A percentile compares a stretch with the other conserved stretches of the same genome.
Conservation (phyloP, 2,797 vertebrate species). For the Stomatorhinus walkeri region DNA sequence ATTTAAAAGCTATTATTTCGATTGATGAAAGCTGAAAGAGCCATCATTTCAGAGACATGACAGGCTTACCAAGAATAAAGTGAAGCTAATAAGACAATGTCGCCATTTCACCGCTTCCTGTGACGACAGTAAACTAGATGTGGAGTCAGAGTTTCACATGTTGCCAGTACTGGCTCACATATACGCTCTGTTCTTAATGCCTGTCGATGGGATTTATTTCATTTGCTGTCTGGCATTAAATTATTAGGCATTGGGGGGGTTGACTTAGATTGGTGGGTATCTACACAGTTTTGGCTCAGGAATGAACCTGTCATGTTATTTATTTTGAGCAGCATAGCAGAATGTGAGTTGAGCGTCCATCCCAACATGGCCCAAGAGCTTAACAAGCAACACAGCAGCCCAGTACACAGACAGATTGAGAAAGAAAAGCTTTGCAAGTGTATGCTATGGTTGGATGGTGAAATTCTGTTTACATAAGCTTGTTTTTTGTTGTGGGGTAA, state of each 20-base stretch:
- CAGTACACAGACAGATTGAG: not conserved
- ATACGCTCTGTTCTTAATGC: slow-evolving; percentile 4
- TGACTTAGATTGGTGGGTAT: not conserved
- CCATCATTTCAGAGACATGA: slow-evolving; percentile 48
- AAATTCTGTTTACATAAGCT: not conserved
- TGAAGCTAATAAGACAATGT: slow-evolving; percentile 56
- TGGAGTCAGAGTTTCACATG: not conserved
- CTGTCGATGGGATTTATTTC: not conserved
- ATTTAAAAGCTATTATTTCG: slow-evolving; percentile 41
- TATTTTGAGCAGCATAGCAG: not conserved
- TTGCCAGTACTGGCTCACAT: not conserved
- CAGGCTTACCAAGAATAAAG: slow-evolving; percentile 61
- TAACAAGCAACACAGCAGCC: not conserved
- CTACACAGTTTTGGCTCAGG: not conserved
- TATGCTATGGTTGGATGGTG: not conserved
- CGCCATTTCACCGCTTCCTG: slow-evolving; percentile 48
- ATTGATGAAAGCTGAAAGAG: slow-evolving; percentile 35
- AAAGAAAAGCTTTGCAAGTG: not conserved
- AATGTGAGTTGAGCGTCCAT: not conserved
- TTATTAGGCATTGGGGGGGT: not conserved
- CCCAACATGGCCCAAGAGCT: not conserved
- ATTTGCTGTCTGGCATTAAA: not conserved
- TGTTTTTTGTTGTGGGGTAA: not conserved
- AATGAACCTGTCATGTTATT: not conserved
- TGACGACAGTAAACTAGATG: slow-evolving; percentile 33